Base-by-base conservation (phyloP, 1,140 invertebrate genomes). In the Brachionus plicatilis region DNA sequence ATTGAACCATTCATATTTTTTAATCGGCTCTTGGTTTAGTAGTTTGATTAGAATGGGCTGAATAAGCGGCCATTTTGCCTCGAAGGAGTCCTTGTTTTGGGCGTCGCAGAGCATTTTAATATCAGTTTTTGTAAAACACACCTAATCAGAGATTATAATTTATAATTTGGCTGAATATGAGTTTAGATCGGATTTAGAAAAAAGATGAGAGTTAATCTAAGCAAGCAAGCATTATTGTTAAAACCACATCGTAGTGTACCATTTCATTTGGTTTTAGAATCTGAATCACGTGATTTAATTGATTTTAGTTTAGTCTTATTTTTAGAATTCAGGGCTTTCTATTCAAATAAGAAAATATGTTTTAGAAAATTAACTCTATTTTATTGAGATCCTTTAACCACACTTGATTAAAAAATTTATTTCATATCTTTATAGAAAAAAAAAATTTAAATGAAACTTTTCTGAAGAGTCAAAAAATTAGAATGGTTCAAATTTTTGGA, bases 1-100 rank as follows among this genome's bases (percentile, higher is more conserved):
- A 89, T 97, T 95, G 89, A 98, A 96, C 96, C 96, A 99, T 92
- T 99, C 96, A 86, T 91, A 92, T 88, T 95, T 93, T n/a, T 94
- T 94, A 0, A 98, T 95, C 33, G 94, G 91, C 88, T 98, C 95
- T 90, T 98, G 96, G 86, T 95, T 93, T 47, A 98, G 90, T 43
- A 97, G 89, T 90, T 97, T 97, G 68, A 97, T 90, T 56, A 98
- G 95, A 86, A 95, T 95, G 9, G 95, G 95, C 85, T 94, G 92
- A 93, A 98, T 98, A 85, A 91, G 92, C 68, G 95, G 95, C 96
- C 96, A 99, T 93, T 96, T 94, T 85, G 96, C 95, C 89, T 97
- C 95, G 91, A 97, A 98, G 86, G 65, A 72, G 12, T 53, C 82
- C 20, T 45, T 82, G 43, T 68, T 37, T 43, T 72, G 29, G 9